Conservation (phyloP, 1,140 invertebrate species). For the Drosophila athabasca region DNA sequence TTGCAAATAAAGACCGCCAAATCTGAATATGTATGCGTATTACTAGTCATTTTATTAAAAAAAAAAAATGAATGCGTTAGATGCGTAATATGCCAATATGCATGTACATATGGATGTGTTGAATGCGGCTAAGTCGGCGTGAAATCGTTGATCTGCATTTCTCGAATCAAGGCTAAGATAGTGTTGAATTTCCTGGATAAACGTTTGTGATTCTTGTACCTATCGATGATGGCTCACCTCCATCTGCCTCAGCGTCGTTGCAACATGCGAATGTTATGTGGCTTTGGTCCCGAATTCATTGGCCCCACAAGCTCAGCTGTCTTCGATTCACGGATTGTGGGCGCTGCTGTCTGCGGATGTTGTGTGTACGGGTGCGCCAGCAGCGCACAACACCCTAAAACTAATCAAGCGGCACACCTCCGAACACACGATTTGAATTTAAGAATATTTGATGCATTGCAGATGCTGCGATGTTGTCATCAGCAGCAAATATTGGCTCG, state of each 20-base stretch:
- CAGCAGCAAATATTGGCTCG: slow-evolving; percentile 23
- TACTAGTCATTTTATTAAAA: no score
- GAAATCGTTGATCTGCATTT: no score
- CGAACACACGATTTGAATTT: slow-evolving; percentile 23
- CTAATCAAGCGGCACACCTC: slow-evolving; percentile 60
- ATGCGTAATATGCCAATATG: no score
- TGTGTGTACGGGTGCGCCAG: slow-evolving; percentile 48
- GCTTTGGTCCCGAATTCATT: slow-evolving; percentile 5
- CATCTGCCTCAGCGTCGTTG: background rate
- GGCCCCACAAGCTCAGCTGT: slow-evolving; percentile 38
- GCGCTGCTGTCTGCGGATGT: slow-evolving; percentile 2
- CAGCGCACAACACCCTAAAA: slow-evolving; percentile 38
- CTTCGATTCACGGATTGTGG: background rate
- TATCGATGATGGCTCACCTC: slow-evolving; percentile 3
- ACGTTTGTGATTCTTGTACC: no score
- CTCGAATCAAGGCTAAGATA: background rate
- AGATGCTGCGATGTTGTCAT: slow-evolving; percentile 1
- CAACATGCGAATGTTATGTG: background rate
- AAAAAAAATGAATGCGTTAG: no score
- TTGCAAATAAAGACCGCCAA: background rate
- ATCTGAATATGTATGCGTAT: no score
- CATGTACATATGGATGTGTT: no score
- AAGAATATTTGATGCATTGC: slow-evolving; percentile 63
- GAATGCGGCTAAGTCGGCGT: no score
- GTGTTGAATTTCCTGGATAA: no score